Percentiles rank a stretch among this genome's conserved stretches.
Conservation (phyloP, 1,140 invertebrate species). For the Papilio polyxenes region DNA sequence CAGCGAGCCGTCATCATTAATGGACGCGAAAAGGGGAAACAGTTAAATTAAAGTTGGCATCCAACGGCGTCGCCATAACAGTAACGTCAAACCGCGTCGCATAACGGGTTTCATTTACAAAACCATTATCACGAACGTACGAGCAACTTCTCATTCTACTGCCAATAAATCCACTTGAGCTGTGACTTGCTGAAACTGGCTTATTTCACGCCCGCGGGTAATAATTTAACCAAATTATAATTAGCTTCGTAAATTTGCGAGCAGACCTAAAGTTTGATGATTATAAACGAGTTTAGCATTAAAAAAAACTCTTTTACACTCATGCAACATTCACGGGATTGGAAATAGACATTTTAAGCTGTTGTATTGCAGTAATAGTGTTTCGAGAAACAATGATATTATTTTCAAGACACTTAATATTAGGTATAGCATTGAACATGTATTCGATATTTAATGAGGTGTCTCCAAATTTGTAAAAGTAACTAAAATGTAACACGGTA, state of each 20-base stretch:
- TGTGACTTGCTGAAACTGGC: conserved; percentile 51
- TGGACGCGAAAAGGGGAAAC: conserved; percentile 59
- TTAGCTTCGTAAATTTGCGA: conserved; percentile 64
- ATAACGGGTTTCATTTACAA: conserved; percentile 68
- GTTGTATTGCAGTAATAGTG: background rate
- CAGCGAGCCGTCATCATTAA: conserved; percentile 50
- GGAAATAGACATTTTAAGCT: background rate
- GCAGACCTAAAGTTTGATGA: conserved; percentile 48
- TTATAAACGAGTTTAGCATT: conserved; percentile 10
- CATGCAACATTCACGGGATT: background rate
- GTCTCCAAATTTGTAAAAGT: too few relatives aligned
- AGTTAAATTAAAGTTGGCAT: conserved; percentile 54
- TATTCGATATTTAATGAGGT: too few relatives aligned
- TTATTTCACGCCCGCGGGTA: conserved; percentile 55
- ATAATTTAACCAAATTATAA: conserved; percentile 68
- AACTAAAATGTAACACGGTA: too few relatives aligned
- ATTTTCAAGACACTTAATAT: background rate
- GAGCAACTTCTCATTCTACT: conserved; percentile 58
- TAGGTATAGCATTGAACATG: background rate
- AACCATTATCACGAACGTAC: conserved; percentile 66
- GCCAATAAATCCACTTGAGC: conserved; percentile 66
- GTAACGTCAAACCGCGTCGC: conserved; percentile 57
- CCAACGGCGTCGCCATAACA: conserved; percentile 50
- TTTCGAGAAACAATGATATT: background rate
- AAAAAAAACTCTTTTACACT: conserved; percentile 3